Evolutionary conservation across 64 coral and sea anemone genomes (phyloP).

Genomic region (Astreopora myriophthalma): DNA sequence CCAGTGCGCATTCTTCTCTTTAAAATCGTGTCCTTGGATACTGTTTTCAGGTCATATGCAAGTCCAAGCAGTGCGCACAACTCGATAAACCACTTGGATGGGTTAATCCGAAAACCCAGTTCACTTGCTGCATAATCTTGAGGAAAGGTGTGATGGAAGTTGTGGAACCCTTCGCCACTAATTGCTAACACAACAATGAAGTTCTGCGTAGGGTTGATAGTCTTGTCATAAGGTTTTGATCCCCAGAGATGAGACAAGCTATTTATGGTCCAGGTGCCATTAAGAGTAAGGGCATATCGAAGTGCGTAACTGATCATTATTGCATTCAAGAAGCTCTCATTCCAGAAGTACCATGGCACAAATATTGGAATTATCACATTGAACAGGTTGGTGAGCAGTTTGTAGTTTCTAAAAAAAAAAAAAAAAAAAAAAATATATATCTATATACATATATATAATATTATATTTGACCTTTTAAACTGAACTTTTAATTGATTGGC

Average conservation of each 20-base stretch:
- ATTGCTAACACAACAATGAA: slow-evolving; percentile 11
- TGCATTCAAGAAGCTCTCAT: slow-evolving; percentile 46
- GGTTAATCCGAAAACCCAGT: slow-evolving; percentile 51
- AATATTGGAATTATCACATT: slow-evolving; percentile 45
- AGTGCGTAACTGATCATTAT: slow-evolving; percentile 69
- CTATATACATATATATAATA: too few species aligned
- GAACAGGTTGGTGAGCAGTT: slow-evolving; percentile 5
- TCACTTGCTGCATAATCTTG: slow-evolving; percentile 83
- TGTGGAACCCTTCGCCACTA: slow-evolving; percentile 73
- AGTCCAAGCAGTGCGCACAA: slow-evolving; percentile 28
- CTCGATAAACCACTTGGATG: slow-evolving; percentile 51
- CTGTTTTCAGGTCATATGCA: slow-evolving; percentile 60
- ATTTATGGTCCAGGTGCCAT: slow-evolving; percentile 77
- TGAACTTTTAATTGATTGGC: too few species aligned
- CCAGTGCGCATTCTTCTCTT: slow-evolving; percentile 72
- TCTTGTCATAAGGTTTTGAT: slow-evolving; percentile 68
- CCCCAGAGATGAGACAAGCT: slow-evolving; percentile 74
- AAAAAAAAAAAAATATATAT: neutral
- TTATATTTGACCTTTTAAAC: neutral
- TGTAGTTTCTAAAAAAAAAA: slow-evolving; percentile 52
- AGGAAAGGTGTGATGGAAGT: slow-evolving; percentile 84
- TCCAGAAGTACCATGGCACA: slow-evolving; percentile 67
- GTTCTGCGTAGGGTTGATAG: slow-evolving; percentile 79
- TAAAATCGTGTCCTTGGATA: slow-evolving; percentile 36
- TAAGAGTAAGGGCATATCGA: slow-evolving; percentile 61